A percentile compares a stretch with the other conserved stretches of the same genome.
phyloP scores from a whole-genome alignment of 2,888 invertebrate genomes.

The Oasisia sp. region DNA sequence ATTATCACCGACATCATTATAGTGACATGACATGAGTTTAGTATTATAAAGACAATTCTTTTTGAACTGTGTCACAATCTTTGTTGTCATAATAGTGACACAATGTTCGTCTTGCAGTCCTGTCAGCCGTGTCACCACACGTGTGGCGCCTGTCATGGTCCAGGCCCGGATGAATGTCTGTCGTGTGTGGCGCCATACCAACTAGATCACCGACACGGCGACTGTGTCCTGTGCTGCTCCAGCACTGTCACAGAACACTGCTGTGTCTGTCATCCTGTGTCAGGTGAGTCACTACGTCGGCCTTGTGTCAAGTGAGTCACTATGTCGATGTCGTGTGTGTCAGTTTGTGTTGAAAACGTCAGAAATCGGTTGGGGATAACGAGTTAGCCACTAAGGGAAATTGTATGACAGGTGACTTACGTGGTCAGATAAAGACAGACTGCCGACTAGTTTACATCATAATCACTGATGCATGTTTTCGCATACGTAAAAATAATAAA shows the following conservation, averaged over 20 bases:
- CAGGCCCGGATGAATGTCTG: constrained; percentile 32
- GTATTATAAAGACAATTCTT: too few relatives aligned
- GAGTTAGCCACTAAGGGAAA: too few relatives aligned
- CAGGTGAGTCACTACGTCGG: not conserved
- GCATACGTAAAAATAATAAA: too few relatives aligned
- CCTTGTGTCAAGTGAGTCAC: not conserved
- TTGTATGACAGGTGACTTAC: too few relatives aligned
- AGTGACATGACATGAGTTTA: too few relatives aligned
- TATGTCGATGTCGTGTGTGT: not conserved
- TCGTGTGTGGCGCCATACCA: constrained; percentile 29
- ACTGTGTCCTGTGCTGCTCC: constrained; percentile 33
- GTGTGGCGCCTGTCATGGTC: constrained; percentile 36
- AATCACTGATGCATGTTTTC: too few relatives aligned
- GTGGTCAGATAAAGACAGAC: too few relatives aligned
- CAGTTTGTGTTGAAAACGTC: not conserved
- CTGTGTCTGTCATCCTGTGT: constrained; percentile 33
- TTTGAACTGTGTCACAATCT: too few relatives aligned
- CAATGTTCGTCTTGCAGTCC: constrained; percentile 24
- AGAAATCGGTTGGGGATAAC: not conserved
- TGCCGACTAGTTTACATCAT: too few relatives aligned
- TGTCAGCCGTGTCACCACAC: constrained; percentile 35
- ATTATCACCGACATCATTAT: too few relatives aligned
- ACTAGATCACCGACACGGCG: not conserved
- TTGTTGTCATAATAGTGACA: not conserved
- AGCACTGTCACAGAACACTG: constrained; percentile 24